Evolutionary conservation across 1,140 invertebrate species (phyloP).

Genomic region (Hesperophylax magnus): DNA sequence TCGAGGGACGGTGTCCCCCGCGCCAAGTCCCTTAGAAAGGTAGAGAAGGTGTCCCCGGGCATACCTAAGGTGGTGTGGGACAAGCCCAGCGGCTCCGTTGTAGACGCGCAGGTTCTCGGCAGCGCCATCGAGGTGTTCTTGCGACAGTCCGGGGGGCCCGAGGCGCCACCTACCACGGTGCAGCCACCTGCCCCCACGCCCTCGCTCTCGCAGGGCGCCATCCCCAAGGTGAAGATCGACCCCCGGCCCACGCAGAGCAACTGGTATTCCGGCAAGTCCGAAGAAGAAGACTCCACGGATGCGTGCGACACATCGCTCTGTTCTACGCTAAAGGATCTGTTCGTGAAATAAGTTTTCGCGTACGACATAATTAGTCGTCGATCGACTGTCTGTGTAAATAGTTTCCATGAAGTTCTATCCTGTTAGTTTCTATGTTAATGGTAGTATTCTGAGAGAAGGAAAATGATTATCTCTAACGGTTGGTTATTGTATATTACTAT

Average conservation of each 20-base stretch:
- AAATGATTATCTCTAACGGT: conserved; percentile 12
- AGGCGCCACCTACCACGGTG: conserved; percentile 61
- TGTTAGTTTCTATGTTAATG: not conserved
- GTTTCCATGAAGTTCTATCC: conserved; percentile 7
- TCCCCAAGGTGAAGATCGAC: conserved; percentile 59
- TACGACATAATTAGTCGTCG: too few relatives aligned
- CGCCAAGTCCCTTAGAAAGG: not conserved
- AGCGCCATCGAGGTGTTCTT: conserved; percentile 87
- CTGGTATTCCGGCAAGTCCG: conserved; percentile 72
- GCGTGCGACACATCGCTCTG: conserved; percentile 83
- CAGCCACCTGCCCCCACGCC: conserved; percentile 43
- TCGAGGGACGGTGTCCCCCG: conserved; percentile 2
- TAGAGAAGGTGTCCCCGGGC: conserved; percentile 51
- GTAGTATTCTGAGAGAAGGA: conserved; percentile 5
- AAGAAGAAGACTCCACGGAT: conserved; percentile 77
- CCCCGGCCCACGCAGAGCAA: conserved; percentile 45
- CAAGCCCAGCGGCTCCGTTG: conserved; percentile 78
- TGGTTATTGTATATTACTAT: conserved; percentile 30
- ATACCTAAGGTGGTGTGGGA: conserved; percentile 78
- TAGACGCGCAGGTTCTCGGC: conserved; percentile 83
- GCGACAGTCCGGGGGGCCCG: conserved; percentile 69
- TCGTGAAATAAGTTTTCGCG: conserved; percentile 76
- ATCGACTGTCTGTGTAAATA: not conserved
- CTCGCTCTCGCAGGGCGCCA: conserved; percentile 58
- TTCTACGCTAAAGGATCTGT: conserved; percentile 85